Evolutionary conservation across 2,888 invertebrate species (phyloP), one percentile per base, ranked within the genome.

Genomic region (Chymomyza caudatula): DNA sequence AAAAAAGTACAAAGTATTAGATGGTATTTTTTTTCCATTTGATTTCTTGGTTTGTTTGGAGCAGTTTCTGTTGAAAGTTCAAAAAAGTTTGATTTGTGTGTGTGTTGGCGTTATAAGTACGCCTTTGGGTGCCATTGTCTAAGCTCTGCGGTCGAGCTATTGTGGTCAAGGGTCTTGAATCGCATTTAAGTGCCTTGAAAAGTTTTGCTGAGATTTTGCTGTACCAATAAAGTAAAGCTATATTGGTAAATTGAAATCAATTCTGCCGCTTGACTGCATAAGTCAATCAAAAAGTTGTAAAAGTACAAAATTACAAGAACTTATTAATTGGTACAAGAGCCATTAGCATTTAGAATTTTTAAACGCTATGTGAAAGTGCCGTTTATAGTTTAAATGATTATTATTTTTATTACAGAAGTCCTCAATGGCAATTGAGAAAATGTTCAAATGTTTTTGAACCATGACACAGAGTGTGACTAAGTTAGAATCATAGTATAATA

Each of bases 61-160:
- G 42, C 13, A 37, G n/a, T 43, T 11, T 15, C 22, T 60, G 17
- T 15, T 49, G 29, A 53, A 56, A 42, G 60, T 19, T 42, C 2
- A 65, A 42, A 47, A 44, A 81, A 86, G 83, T 85, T 86, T 81
- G 80, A 80, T 80, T 80, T 80, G 13, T 51, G 19, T 20, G 13
- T 51, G 19, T 5, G 51, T 51, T 70, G 71, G 76, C 73, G 62
- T 65, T 69, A 60, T 78, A 81, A 86, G 85, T 81, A 86, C 85
- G 80, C 80, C 80, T 86, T 62, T 78, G 80, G 85, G 80, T 81
- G 71, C 86, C 73, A 81, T 81, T 81, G 86, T 86, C 79, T 56
- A 44, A 6, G 43, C 59, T 63, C 73, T 81, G 86, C 71, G 80
- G 80, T 81, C 85, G 85, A 73, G 81, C 84, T 72, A 68, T 85